Conservation (phyloP, 2,888 invertebrate genomes). For the Venusia cambrica region DNA sequence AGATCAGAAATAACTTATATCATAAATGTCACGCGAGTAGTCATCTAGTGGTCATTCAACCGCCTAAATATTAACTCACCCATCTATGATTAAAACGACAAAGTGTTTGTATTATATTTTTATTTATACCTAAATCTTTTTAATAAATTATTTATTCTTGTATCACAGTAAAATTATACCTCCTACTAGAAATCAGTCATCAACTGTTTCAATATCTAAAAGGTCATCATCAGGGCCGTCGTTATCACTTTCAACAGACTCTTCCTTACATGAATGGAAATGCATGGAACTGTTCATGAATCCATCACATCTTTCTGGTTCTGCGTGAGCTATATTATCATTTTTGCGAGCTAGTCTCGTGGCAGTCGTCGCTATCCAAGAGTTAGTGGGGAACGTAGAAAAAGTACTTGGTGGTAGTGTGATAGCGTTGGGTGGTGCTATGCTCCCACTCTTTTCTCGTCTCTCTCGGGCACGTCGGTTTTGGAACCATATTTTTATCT, state of each 20-base stretch:
- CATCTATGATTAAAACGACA: too few relatives aligned
- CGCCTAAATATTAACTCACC: too few relatives aligned
- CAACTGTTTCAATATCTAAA: slow-evolving; percentile 59
- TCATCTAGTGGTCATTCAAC: too few relatives aligned
- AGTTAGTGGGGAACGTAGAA: slow-evolving; percentile 7
- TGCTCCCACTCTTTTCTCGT: slow-evolving; percentile 78
- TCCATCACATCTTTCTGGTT: too few relatives aligned
- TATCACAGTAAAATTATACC: slow-evolving; percentile 19
- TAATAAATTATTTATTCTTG: neutral
- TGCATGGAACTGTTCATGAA: slow-evolving; percentile 2
- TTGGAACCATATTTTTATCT: slow-evolving; percentile 90
- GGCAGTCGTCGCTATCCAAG: slow-evolving; percentile 21
- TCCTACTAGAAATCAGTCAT: slow-evolving; percentile 21
- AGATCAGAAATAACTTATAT: too few relatives aligned
- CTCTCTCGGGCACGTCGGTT: slow-evolving; percentile 88
- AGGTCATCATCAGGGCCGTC: slow-evolving; percentile 49
- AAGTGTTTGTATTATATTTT: too few relatives aligned
- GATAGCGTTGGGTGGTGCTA: slow-evolving; percentile 56
- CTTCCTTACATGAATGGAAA: slow-evolving; percentile 20
- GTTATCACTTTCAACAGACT: slow-evolving; percentile 34
- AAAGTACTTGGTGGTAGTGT: slow-evolving; percentile 53
- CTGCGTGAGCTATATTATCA: too few relatives aligned
- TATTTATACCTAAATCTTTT: too few relatives aligned
- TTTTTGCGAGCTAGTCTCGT: slow-evolving; percentile 8
- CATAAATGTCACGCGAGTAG: too few relatives aligned